Evolutionary conservation across 2,797 vertebrate genomes (phyloP).

Genomic region (Enteromius afrohamiltoni): DNA sequence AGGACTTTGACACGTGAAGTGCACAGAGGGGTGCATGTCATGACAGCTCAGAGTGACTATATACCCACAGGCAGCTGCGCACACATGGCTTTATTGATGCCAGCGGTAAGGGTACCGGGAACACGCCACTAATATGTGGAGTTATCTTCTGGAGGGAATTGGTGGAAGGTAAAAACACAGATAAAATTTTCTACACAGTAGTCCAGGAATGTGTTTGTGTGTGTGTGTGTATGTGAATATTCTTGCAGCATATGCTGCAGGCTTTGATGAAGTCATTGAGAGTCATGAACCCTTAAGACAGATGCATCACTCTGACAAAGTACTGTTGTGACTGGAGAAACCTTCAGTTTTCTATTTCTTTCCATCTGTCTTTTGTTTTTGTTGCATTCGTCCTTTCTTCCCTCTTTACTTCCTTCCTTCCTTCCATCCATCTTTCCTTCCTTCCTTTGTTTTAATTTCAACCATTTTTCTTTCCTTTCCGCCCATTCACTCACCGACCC

Average conservation of each 20-base stretch:
- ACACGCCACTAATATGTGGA: conserved; percentile 50
- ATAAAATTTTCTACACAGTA: conserved; percentile 3
- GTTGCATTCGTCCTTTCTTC: neutral
- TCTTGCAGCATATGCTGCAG: conserved; percentile 44
- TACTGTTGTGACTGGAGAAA: conserved; percentile 47
- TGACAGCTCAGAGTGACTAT: conserved; percentile 56
- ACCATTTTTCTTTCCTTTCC: neutral
- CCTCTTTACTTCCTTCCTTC: neutral
- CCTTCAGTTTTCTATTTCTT: neutral
- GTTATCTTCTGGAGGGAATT: conserved; percentile 31
- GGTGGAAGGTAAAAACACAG: neutral
- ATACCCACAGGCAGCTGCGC: conserved; percentile 45
- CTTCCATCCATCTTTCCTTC: neutral
- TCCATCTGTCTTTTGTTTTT: neutral
- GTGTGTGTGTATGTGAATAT: conserved; percentile 30
- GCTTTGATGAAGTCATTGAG: conserved; percentile 62
- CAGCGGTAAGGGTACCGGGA: conserved; percentile 47
- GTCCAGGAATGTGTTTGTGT: conserved; percentile 17
- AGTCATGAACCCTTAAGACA: conserved; percentile 69
- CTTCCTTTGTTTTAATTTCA: neutral
- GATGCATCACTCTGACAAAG: conserved; percentile 65
- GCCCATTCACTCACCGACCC: neutral
- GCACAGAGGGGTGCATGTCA: conserved; percentile 44
- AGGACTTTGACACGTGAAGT: conserved; percentile 61
- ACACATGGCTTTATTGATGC: conserved; percentile 50